Evolutionary conservation across 2,797 vertebrate genomes (phyloP).

Genomic region (Danio albolineatus): DNA sequence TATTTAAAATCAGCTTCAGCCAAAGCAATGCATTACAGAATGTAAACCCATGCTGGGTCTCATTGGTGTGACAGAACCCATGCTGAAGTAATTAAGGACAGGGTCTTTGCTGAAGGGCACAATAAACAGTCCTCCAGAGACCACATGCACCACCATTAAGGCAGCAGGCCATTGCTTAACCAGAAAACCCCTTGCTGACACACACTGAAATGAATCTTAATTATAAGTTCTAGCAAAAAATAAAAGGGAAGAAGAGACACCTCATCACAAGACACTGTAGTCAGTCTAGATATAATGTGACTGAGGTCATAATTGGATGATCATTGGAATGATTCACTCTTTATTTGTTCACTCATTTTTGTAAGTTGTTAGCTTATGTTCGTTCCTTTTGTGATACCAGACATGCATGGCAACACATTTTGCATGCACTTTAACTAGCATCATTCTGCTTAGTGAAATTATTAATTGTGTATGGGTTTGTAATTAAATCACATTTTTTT

Average conservation of each 20-base stretch:
- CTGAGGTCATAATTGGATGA: neutral
- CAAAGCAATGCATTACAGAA: constrained; percentile 63
- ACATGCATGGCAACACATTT: too few relatives aligned
- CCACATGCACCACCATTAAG: constrained; percentile 69
- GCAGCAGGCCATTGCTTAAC: constrained; percentile 68
- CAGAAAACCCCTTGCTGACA: constrained; percentile 69
- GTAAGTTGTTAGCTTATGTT: neutral
- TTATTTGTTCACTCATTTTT: neutral
- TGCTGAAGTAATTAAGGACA: constrained; percentile 73
- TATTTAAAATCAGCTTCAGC: constrained; percentile 67
- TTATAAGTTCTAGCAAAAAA: constrained; percentile 72
- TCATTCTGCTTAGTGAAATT: neutral
- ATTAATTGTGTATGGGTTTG: neutral
- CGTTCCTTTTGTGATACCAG: neutral
- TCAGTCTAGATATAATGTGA: constrained; percentile 63
- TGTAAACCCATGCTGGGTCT: constrained; percentile 58
- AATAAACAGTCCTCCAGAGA: constrained; percentile 66
- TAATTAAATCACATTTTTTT: neutral
- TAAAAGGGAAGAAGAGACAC: constrained; percentile 57
- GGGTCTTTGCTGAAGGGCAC: constrained; percentile 75
- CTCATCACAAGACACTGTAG: constrained; percentile 71
- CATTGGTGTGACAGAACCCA: constrained; percentile 68
- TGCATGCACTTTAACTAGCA: neutral
- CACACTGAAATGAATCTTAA: constrained; percentile 67
- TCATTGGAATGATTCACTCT: neutral